These are phyloP conservation scores for Pangasianodon gigas DNA, from an alignment of 2,113 vertebrate genomes.

Conservation along the genomic window DNA sequence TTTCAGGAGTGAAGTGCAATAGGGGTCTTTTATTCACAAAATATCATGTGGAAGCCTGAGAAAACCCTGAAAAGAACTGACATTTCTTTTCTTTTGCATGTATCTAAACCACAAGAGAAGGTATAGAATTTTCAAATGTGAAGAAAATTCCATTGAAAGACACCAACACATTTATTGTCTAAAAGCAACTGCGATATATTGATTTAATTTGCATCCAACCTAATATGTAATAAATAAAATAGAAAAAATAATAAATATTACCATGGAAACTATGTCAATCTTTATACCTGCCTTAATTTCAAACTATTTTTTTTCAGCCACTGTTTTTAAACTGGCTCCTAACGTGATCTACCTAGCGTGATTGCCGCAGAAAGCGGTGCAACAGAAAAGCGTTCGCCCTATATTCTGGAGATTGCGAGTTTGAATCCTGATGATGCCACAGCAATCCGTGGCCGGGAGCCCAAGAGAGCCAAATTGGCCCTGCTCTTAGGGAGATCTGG, in stretches of 20 bases:
- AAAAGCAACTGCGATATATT: background rate
- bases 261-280: background rate
- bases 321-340: background rate
- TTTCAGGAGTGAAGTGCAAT: background rate
- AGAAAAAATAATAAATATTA: background rate
- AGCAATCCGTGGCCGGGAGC: too few species aligned
- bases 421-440: background rate
- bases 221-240: background rate
- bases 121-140: background rate
- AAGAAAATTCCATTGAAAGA: background rate
- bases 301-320: background rate
- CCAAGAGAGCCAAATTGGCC: background rate
- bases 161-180: background rate
- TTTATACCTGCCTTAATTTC: background rate
- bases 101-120: background rate
- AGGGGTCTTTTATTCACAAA: background rate
- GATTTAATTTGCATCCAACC: background rate
- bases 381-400: background rate
- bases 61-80: background rate
- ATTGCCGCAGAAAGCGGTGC: background rate
- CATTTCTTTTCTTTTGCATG: background rate
- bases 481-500: background rate
- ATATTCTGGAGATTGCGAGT: background rate
- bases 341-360: background rate
- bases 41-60: background rate